Evolutionary conservation across 1,140 invertebrate species (phyloP), one percentile per base, ranked within the genome.

Genomic region (Atta cephalotes): DNA sequence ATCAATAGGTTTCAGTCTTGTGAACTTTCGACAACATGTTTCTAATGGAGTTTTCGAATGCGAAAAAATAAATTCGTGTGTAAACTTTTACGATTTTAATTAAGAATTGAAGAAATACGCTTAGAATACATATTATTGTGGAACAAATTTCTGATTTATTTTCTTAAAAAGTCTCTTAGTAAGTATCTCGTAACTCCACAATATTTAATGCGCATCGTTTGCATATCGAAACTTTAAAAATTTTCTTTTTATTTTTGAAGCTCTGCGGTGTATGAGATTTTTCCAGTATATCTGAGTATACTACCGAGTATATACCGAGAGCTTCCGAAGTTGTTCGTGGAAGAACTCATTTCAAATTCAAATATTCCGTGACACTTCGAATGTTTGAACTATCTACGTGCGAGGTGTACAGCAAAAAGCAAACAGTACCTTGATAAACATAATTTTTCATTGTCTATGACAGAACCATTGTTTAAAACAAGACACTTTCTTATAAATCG

Each of bases 1-100:
- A 89, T 90, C 77, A 84, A 87, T 79, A 77, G n/a, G 35, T 63
- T 89, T 89, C 66, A 56, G 70, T 81, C 51, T 89, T 58, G 58
- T 49, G 77, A 12, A 56, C 58, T 68, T 72, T 21, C 49, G 68
- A 60, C 53, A 80, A 86, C 49, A 70, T 60, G 35, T 70, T 70
- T 68, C 25, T 71, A 53, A 77, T 70, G 39, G 58, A 86, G 56
- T 74, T 4, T 21, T 62, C 16, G 51, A 81, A 81, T 58, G 14
- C 9, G 7, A 68, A 35, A 39, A 65, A 39, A 4, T n/a, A n/a
- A 25, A 39, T 18, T 2, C 51, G 16, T 6, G 21, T 45, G 39
- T 9, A 28, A 56, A 25, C 28, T 80, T 66, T 66, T 65, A 28
- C 18, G 12, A 1, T 3, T 77, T 80, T 51, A 76, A 76, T 35